Percentiles rank a stretch among this genome's conserved stretches.
These are phyloP conservation scores for Mus pahari DNA, from an alignment of 2,113 vertebrate genomes.

Conservation along the genomic window DNA sequence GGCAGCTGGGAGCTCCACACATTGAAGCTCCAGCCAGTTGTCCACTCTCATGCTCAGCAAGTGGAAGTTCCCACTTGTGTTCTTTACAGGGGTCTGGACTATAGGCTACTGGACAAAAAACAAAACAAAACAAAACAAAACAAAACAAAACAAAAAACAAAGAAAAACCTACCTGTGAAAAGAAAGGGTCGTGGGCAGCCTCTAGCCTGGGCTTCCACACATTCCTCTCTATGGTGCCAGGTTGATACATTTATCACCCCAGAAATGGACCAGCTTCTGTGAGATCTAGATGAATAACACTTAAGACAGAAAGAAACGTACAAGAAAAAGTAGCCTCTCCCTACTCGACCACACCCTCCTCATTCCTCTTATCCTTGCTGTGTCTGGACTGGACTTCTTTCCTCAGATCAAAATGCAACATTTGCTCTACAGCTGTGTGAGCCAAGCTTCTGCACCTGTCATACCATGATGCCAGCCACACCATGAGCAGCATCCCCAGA, in stretches of 20 bases:
- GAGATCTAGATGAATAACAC: not conserved
- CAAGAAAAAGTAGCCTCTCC: not conserved
- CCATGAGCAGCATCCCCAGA: not conserved
- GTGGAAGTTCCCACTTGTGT: accelerated
- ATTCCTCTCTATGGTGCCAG: not conserved
- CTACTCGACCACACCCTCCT: not conserved
- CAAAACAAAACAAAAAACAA: too few relatives aligned
- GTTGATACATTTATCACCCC: not conserved
- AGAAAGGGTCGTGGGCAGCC: not conserved
- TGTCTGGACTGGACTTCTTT: accelerated
- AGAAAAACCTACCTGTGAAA: not conserved
- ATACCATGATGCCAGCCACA: not conserved
- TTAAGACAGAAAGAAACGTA: not conserved
- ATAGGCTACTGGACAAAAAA: not conserved
- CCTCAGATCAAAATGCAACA: not conserved
- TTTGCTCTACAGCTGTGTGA: not conserved
- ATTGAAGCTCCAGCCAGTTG: accelerated
- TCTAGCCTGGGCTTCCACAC: not conserved
- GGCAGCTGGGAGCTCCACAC: accelerated
- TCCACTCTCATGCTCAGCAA: accelerated
- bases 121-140: too few relatives aligned
- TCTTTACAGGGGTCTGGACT: too few relatives aligned
- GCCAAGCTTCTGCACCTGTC: not conserved
- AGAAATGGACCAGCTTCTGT: not conserved
- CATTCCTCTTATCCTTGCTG: not conserved